A percentile compares a stretch with the other conserved stretches of the same genome.
Evolutionary conservation across 2,113 vertebrate species (phyloP).

Genomic region (Melanotaenia duboulayi): DNA sequence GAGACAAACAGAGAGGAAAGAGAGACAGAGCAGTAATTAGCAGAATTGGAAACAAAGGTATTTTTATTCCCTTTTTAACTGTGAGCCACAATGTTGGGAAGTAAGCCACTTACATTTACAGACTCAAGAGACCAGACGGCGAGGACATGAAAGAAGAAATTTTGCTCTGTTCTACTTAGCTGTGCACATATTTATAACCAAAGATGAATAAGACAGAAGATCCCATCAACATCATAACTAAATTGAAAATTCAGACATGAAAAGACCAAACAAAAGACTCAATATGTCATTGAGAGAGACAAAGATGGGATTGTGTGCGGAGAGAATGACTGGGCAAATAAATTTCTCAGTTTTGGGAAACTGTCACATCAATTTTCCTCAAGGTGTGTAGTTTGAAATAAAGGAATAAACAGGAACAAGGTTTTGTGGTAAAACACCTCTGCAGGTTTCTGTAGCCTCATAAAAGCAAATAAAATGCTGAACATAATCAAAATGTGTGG

Average conservation of each 20-base stretch:
- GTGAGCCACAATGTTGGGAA: constrained; percentile 38
- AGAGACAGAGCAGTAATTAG: constrained; percentile 58
- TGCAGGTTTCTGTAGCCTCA: background rate
- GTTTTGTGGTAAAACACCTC: background rate
- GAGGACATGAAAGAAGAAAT: constrained; percentile 38
- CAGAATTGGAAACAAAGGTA: constrained; percentile 59
- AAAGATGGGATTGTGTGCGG: constrained; percentile 13
- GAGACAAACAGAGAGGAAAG: constrained; percentile 42
- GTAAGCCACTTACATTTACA: constrained; percentile 56
- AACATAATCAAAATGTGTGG: background rate
- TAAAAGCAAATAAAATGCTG: constrained; percentile 13
- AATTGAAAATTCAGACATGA: constrained; percentile 38
- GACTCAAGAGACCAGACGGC: constrained; percentile 32
- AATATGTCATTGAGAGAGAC: constrained; percentile 24
- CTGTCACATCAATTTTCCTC: constrained; percentile 35
- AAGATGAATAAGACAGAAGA: constrained; percentile 41
- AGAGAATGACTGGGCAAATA: constrained; percentile 22
- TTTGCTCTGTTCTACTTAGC: constrained; percentile 48
- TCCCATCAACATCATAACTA: constrained; percentile 44
- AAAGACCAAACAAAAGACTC: constrained; percentile 19
- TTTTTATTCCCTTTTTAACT: constrained; percentile 66
- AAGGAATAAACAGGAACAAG: constrained; percentile 23
- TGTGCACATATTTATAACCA: constrained; percentile 51
- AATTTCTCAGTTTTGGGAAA: constrained; percentile 34
- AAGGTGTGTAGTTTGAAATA: constrained; percentile 18